phyloP scores from a whole-genome alignment of 2,797 vertebrate species.

The Peromyscus melanophrys region DNA sequence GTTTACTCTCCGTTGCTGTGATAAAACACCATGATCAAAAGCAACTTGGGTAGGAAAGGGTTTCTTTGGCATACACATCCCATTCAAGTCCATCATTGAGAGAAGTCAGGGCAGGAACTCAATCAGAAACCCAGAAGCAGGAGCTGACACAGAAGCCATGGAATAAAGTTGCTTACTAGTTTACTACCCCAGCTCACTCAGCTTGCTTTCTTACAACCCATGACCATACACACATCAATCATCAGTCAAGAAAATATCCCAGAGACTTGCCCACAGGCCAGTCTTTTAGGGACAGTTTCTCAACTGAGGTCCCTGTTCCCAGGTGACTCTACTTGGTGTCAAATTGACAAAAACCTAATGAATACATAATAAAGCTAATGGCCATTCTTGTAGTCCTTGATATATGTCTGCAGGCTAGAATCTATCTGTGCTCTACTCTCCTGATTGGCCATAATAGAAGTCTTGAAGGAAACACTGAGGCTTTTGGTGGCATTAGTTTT shows the following conservation, averaged over 20 bases:
- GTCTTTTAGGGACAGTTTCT: not conserved
- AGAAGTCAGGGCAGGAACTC: not conserved
- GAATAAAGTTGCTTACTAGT: not conserved
- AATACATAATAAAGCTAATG: not conserved
- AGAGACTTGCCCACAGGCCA: not conserved
- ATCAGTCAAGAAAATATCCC: not conserved
- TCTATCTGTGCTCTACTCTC: not conserved
- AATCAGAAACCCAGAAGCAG: not conserved
- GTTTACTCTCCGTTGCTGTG: not conserved
- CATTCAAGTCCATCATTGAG: not conserved
- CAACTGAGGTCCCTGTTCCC: not conserved
- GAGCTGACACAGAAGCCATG: not conserved
- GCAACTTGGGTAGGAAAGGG: not conserved
- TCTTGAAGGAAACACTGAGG: not conserved
- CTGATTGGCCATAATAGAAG: not conserved
- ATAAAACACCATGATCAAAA: not conserved
- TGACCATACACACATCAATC: not conserved
- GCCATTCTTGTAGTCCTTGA: not conserved
- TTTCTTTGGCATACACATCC: not conserved
- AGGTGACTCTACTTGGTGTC: not conserved
- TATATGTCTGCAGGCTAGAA: conserved; percentile 11
- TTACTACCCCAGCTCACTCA: not conserved
- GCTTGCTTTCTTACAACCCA: not conserved
- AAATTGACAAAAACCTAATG: not conserved
- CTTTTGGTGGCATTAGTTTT: not conserved